Evolutionary conservation across 2,113 vertebrate species (phyloP).

Genomic region (Anser cygnoides): DNA sequence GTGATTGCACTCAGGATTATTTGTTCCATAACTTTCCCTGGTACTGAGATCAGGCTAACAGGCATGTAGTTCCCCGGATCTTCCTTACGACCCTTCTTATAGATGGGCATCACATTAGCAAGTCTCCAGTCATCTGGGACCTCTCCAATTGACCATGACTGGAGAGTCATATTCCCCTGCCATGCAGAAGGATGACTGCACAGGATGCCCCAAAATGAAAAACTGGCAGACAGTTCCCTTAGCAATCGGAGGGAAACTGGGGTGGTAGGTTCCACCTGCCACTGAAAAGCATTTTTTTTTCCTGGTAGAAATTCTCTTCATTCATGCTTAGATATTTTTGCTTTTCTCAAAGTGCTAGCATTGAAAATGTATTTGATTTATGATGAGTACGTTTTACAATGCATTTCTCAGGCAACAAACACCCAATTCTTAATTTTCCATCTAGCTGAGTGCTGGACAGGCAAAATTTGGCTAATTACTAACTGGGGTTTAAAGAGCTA

Average conservation of each 20-base stretch:
- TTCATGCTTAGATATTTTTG: not conserved
- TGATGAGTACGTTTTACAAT: not conserved
- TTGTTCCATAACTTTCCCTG: too few species aligned
- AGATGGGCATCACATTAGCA: too few species aligned
- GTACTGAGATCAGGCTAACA: too few species aligned
- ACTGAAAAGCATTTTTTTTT: not conserved
- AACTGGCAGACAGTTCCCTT: not conserved
- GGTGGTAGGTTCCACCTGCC: not conserved
- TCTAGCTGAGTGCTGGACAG: not conserved
- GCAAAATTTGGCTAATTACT: slow-evolving; percentile 6
- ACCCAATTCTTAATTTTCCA: not conserved
- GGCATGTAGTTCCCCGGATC: too few species aligned
- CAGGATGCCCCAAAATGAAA: not conserved
- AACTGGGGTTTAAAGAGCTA: not conserved
- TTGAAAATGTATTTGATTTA: not conserved
- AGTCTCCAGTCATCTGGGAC: too few species aligned
- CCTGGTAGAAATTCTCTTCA: not conserved
- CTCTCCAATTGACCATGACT: too few species aligned
- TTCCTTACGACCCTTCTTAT: too few species aligned
- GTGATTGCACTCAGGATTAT: too few species aligned
- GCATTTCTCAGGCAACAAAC: not conserved
- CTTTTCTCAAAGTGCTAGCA: not conserved
- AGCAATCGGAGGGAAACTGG: not conserved
- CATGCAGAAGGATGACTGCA: not conserved
- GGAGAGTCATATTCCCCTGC: not conserved